These are phyloP conservation scores for Cisticola juncidis DNA, from an alignment of 2,113 vertebrate genomes.

Conservation along the genomic window DNA sequence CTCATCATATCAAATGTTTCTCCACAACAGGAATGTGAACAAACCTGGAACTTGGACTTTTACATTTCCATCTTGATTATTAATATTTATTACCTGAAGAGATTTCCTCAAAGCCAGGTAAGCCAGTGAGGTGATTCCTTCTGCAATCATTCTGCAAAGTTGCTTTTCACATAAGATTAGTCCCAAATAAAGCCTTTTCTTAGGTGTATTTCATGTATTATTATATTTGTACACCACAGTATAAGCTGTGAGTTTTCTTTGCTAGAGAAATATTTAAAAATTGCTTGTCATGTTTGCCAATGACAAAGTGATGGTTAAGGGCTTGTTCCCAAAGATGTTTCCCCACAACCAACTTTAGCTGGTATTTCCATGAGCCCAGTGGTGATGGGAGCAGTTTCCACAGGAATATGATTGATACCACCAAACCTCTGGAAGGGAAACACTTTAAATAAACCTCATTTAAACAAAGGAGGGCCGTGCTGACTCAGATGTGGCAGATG, in stretches of 20 bases:
- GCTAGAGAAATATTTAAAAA: background rate
- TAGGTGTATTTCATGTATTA: background rate
- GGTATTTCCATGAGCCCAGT: background rate
- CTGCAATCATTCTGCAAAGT: background rate
- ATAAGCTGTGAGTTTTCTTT: background rate
- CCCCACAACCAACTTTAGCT: background rate
- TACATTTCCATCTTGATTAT: background rate
- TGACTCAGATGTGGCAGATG: background rate
- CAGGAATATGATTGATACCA: background rate
- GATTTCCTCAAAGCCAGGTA: background rate
- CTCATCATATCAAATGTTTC: background rate
- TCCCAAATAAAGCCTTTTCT: background rate
- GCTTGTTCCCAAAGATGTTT: background rate
- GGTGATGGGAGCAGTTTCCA: background rate
- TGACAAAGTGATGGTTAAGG: background rate
- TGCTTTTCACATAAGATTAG: background rate
- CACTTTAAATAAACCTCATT: background rate
- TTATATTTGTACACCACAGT: background rate
- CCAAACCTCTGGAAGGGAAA: background rate
- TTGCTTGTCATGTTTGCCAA: background rate
- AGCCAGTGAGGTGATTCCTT: background rate
- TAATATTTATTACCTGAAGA: background rate
- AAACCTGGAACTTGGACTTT: background rate
- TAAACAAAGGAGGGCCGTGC: background rate
- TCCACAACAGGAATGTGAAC: background rate